Conservation (phyloP, 2,797 vertebrate genomes). For the Mormyrops boulengeri region DNA sequence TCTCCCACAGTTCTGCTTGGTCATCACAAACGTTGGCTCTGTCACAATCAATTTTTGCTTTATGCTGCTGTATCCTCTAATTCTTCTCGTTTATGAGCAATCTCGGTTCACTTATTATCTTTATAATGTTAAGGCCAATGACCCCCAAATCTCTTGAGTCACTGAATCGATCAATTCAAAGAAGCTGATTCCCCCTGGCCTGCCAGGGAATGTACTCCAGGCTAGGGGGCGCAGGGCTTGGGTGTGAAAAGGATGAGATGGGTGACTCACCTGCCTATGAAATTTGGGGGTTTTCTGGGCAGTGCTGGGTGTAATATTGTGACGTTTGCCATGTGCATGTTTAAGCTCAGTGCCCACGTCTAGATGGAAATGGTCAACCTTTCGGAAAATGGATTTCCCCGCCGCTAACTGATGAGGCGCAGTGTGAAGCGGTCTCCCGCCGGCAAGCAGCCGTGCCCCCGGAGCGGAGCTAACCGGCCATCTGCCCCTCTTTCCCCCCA, state of each 20-base stretch:
- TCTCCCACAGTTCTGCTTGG: background rate
- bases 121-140: background rate
- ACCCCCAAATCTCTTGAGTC: background rate
- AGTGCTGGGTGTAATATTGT: background rate
- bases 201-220: background rate
- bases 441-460: background rate
- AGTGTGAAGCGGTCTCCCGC: background rate
- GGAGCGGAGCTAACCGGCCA: background rate
- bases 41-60: background rate
- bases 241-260: background rate
- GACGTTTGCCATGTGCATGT: background rate
- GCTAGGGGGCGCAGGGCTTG: background rate
- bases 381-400: background rate
- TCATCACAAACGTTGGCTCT: background rate
- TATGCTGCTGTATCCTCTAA: background rate
- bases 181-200: background rate
- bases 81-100: background rate
- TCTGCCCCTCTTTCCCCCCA: conserved; percentile 50
- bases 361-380: background rate
- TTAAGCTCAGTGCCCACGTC: background rate
- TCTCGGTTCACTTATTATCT: background rate
- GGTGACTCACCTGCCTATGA: background rate
- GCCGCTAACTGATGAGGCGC: background rate
- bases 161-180: background rate
- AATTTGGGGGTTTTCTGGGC: background rate